phyloP scores from a whole-genome alignment of 2,797 vertebrate genomes.

The Sebastes alutus region DNA sequence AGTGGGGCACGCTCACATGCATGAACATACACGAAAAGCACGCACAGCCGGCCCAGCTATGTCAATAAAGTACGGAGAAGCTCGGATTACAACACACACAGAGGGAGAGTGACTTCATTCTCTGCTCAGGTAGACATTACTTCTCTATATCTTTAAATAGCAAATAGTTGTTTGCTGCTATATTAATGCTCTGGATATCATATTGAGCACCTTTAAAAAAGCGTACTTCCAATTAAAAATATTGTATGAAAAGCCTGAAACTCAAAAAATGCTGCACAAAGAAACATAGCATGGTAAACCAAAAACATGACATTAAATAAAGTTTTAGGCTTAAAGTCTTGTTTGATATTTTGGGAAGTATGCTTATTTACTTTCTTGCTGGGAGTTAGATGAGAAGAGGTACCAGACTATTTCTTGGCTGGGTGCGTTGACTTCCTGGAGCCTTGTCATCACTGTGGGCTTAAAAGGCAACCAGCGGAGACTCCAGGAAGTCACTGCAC shows the following conservation, averaged over 20 bases:
- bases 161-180: no score
- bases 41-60: no score
- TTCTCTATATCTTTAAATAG: no score
- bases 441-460: conserved; percentile 15
- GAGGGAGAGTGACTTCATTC: no score
- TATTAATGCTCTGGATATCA: no score
- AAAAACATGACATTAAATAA: not conserved
- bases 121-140: no score
- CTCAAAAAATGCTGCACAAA: not conserved
- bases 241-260: not conserved
- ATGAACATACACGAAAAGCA: no score
- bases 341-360: not conserved
- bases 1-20: no score
- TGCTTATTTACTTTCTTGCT: not conserved
- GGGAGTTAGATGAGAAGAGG: conserved; percentile 1
- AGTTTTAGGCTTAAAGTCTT: not conserved
- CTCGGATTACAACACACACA: no score
- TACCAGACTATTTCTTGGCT: conserved; percentile 9
- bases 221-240: not conserved
- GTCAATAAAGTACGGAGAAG: no score
- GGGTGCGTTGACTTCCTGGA: conserved; percentile 5
- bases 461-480: conserved; percentile 10
- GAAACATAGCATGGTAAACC: not conserved
- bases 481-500: conserved; percentile 21
- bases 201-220: no score